Conservation (phyloP, 2,888 invertebrate genomes). For the Drosophila robusta region DNA sequence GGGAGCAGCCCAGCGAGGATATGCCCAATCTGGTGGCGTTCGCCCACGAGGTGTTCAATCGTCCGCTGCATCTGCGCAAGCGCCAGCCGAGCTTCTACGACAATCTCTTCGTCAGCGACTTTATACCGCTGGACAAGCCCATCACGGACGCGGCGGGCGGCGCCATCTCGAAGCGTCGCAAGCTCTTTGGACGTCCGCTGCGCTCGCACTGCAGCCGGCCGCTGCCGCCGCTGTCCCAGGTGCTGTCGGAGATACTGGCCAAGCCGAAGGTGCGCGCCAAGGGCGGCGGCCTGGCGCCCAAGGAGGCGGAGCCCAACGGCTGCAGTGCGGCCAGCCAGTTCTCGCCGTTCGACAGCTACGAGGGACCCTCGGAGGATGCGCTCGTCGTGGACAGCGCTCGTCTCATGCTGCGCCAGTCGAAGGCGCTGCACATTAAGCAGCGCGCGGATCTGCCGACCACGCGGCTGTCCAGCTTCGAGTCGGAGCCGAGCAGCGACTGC, state of each 20-base stretch:
- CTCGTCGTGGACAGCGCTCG: constrained; percentile 48
- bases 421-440: constrained; percentile 30
- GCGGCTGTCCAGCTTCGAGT: constrained; percentile 24
- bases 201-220: constrained; percentile 40
- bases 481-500: constrained; percentile 39
- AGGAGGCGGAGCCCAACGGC: not conserved
- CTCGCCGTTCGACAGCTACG: constrained; percentile 57
- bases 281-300: constrained; percentile 46
- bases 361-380: constrained; percentile 69
- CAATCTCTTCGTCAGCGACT: constrained; percentile 44
- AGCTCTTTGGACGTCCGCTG: constrained; percentile 3
- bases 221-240: constrained; percentile 51
- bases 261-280: constrained; percentile 33
- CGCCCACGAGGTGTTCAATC: constrained; percentile 42
- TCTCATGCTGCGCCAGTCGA: constrained; percentile 34
- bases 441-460: constrained; percentile 38
- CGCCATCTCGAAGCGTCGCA: constrained; percentile 57
- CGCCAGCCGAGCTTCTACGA: constrained; percentile 17
- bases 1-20: constrained; percentile 34
- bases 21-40: constrained; percentile 40
- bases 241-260: constrained; percentile 23
- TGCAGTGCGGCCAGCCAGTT: constrained; percentile 46
- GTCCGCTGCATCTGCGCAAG: constrained; percentile 26
- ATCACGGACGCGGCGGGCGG: constrained; percentile 57
- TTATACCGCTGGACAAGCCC: constrained; percentile 51